Conservation (phyloP, 92 coral and sea anemone genomes). For the Zoanthus solanderi region DNA sequence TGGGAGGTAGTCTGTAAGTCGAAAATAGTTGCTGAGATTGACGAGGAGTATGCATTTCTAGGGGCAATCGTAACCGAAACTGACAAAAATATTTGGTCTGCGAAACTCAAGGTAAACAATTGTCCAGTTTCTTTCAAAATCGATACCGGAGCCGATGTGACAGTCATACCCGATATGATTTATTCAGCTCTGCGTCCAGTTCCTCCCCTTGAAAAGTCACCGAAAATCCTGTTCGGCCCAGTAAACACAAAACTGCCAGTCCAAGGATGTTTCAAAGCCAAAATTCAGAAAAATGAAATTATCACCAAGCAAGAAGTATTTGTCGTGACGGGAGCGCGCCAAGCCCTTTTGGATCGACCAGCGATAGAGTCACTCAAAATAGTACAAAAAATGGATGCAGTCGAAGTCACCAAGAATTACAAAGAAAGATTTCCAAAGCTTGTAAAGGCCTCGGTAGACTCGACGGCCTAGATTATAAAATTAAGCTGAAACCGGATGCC, state of each 20-base stretch:
- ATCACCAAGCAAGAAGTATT: background rate
- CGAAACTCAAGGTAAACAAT: no score
- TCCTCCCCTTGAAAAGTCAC: no score
- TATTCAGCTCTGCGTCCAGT: no score
- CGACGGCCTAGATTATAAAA: slow-evolving; percentile 15
- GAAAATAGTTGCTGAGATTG: background rate
- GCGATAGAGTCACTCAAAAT: no score
- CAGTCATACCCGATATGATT: no score
- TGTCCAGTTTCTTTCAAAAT: no score
- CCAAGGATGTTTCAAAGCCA: no score
- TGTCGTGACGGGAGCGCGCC: background rate
- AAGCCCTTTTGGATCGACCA: background rate
- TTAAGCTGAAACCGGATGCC: slow-evolving; percentile 51
- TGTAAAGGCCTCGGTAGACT: no score
- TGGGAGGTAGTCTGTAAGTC: background rate
- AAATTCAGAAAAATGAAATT: background rate
- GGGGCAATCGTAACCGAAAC: background rate
- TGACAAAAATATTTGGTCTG: background rate
- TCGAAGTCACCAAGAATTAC: background rate
- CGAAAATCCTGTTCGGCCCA: no score
- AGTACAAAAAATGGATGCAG: background rate
- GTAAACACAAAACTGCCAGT: no score
- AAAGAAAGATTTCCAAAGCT: background rate
- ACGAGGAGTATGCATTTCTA: background rate
- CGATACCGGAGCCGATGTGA: no score